Evolutionary conservation across 2,797 vertebrate genomes (phyloP), one percentile per base, ranked within the genome.

Genomic region (Cynopterus sphinx): DNA sequence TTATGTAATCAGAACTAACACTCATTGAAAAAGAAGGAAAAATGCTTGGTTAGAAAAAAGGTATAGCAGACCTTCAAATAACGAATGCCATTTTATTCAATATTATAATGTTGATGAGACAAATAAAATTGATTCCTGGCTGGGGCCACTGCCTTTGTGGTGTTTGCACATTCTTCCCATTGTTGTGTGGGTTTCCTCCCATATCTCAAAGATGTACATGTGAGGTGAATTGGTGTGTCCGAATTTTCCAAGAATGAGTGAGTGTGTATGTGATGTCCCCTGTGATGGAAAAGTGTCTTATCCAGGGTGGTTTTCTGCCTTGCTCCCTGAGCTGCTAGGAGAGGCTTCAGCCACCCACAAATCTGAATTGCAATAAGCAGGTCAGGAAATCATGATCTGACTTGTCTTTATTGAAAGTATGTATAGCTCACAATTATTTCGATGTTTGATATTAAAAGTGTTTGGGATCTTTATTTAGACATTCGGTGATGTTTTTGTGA

Each of bases 1-100:
- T 16, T 81, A 11, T n/a, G 90, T 65, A 83, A 83, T 87, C 9
- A 96, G 57, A 94, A 55, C 82, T 87, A 96, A 41, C 46, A 91
- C 10, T 75, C 22, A 86, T 21, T 71, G 26, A 36, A 3, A 65
- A 94, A 95, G 39, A 81, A 24, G 3, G 16, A 33, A 46, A 95
- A 90, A 94, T 41, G 19, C 17, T 59, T 96, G 39, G 11, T 82
- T 93, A 85, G 46, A 33, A 70, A 86, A 73, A 90, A 83, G 59
- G 3, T 31, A 59, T 9, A 31, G 9, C 77, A 79, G 55, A 17
- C 59, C 39, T 55, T 79, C 16, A 41, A 43, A 59, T 31, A 59
- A 79, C 4, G 16, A 79, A 79, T 24, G 26, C 59, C 16, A 59
- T 79, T 79, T 79, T 79, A 36, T 59, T 79, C 39, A 59, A 31